These are phyloP conservation scores for Wiebesia pumilae DNA, from an alignment of 1,140 invertebrate species.

Conservation along the genomic window DNA sequence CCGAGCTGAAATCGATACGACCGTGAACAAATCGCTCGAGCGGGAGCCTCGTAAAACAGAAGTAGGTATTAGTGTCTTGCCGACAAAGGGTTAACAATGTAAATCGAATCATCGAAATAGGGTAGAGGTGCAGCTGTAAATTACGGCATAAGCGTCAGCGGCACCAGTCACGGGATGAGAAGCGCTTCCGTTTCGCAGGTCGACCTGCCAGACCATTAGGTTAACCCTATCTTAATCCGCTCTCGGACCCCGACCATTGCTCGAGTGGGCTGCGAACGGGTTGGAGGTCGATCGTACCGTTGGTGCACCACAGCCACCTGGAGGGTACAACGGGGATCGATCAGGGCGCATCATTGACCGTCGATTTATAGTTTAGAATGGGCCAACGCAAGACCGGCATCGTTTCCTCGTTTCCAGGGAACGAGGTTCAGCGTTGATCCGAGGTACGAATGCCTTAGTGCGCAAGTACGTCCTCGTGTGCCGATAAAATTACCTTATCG, in stretches of 20 bases:
- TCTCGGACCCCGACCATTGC: background rate
- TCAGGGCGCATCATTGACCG: background rate
- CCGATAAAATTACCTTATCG: background rate
- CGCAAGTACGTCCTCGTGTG: no score
- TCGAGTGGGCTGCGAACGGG: background rate
- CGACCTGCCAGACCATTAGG: background rate
- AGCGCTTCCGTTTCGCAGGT: background rate
- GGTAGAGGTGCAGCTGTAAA: conserved; percentile 14
- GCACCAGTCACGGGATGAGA: background rate
- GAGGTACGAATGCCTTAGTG: background rate
- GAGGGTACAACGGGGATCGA: background rate
- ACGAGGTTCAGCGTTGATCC: background rate
- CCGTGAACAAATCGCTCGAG: background rate
- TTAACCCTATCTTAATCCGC: conserved; percentile 35
- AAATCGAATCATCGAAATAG: background rate
- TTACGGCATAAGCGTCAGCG: background rate
- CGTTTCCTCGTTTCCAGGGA: background rate
- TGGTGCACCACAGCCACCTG: conserved; percentile 1
- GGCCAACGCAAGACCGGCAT: background rate
- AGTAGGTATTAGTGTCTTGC: background rate
- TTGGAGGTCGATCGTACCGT: background rate
- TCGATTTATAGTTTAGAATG: background rate
- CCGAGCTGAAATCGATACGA: background rate
- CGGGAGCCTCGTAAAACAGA: background rate
- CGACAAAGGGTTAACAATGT: conserved; percentile 23